Evolutionary conservation across 2,113 vertebrate genomes (phyloP), one percentile per base, ranked within the genome.

Genomic region (Lethenteron camtschaticum): DNA sequence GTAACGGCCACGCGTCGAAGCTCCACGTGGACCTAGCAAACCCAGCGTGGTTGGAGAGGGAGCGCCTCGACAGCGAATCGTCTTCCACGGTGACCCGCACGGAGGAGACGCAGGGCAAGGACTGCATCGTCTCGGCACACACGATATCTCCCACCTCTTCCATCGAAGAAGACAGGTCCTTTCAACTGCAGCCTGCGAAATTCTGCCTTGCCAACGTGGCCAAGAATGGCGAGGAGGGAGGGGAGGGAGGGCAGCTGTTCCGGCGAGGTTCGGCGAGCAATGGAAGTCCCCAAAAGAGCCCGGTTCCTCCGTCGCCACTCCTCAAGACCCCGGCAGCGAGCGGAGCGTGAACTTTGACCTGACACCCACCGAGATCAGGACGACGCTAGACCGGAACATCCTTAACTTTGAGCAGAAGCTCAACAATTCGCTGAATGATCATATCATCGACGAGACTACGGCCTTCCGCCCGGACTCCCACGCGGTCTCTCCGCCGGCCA

Each of bases 71-170:
- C 41, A 41, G 41, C 41, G 41, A 41, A 41, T 41, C 41, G 41
- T 41, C 41, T 5, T 41, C 41, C 41, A 41, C 41, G 41, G 41
- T 41, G 41, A 41, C 41, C 41, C 41, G 84, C 41, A 86, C 87
- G 1, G 92, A 96, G 75, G 84, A 84, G 2, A 86, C 83, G 8
- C 89, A 87, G 58, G 94, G 90, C 69, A 86, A 90, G 1, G 94
- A 97, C 71, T 90, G 94, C 0, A 81, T 97, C 20, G 88, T 91
- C 18, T 97, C 94, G 0, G 90, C 94, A 18, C 90, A 90, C 68
- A 97, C 91, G 68, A 97, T 96, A 74, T 95, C 90, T 58, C 94
- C 94, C 60, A 96, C 94, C 2, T 97, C 91, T 70, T 96, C 91
- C 12, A 76, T 97, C 71, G 94, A 97, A 76, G 94, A 97, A 73